These are phyloP conservation scores for Sericinus montela DNA, from an alignment of 2,888 invertebrate species.

Conservation along the genomic window DNA sequence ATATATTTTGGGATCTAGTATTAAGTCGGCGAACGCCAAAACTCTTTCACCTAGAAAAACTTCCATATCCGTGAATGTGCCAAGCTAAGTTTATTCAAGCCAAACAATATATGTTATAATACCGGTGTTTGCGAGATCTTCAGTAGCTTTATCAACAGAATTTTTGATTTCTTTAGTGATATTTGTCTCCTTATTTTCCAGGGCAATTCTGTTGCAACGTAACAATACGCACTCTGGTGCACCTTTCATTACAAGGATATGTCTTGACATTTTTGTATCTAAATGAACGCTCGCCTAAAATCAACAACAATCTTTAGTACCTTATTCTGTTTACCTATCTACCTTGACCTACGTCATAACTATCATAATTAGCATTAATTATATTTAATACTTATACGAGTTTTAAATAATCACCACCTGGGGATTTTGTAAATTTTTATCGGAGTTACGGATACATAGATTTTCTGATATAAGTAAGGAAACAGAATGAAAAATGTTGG, in stretches of 20 bases:
- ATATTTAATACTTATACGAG: no score
- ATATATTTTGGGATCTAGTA: slow-evolving; percentile 90
- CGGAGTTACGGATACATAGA: no score
- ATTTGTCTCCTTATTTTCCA: slow-evolving; percentile 86
- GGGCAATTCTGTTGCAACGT: slow-evolving; percentile 89
- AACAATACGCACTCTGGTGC: slow-evolving; percentile 96
- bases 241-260: slow-evolving; percentile 96
- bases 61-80: background rate
- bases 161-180: slow-evolving; percentile 44
- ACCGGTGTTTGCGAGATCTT: slow-evolving; percentile 61
- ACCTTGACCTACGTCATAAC: no score
- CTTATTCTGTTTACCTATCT: no score
- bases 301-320: background rate
- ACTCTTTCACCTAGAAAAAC: slow-evolving; percentile 87
- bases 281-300: slow-evolving; percentile 84
- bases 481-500: no score
- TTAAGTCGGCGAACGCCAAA: slow-evolving; percentile 93
- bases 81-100: no score
- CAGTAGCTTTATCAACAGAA: slow-evolving; percentile 42
- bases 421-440: no score
- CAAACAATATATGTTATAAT: slow-evolving; percentile 13
- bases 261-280: slow-evolving; percentile 87
- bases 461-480: no score
- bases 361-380: no score
- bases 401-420: no score